Base-by-base conservation (phyloP, 2,888 invertebrate genomes). In the Aquatica leii region DNA sequence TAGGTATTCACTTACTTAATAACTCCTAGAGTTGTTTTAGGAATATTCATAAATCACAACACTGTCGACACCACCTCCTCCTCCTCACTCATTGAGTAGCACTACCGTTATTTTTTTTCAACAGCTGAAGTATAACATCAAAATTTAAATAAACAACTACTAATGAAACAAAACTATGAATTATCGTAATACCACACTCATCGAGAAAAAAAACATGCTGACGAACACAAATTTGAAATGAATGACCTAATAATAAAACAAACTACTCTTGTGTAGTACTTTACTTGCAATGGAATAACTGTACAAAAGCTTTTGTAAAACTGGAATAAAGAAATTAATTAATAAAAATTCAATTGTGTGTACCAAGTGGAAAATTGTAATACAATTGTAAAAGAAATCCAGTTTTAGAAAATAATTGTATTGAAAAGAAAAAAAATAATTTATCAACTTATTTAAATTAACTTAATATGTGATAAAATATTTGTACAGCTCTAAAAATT, bases 401-500 rank as follows among this genome's bases (percentile, higher is more conserved):
- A 50, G 46, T 59, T 18, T 43, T 15, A 9, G 12, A 35, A 24
- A 21, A 35, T 31, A 21, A 48, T 18, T 18, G 18, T 11, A 24
- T 50, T 41, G 34, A 50, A 48, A 31, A 37, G 53, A 60, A 52
- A 58, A 65, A 58, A 57, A 54, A 48, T 24, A 46, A 60, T 35
- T 56, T 46, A 54, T 54, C 51, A 59, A 59, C 37, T 51, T 58
- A 62, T 56, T 55, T 50, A 61, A 64, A 64, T 35, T 46, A 65
- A 55, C 53, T 56, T 51, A 64, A 73, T 73, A 70, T 72, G 75
- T 74, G 71, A 76, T 77, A 76, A 77, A 77, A 78, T 77, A 76
- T 80, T 78, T 81, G 79, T 81, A 81, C 80, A 81, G 76, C 77
- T 78, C 76, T 77, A 77, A 79, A 17, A 76, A 67, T 65, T 71